phyloP scores from a whole-genome alignment of 1,140 invertebrate genomes.

The Leguminivora glycinivorella region DNA sequence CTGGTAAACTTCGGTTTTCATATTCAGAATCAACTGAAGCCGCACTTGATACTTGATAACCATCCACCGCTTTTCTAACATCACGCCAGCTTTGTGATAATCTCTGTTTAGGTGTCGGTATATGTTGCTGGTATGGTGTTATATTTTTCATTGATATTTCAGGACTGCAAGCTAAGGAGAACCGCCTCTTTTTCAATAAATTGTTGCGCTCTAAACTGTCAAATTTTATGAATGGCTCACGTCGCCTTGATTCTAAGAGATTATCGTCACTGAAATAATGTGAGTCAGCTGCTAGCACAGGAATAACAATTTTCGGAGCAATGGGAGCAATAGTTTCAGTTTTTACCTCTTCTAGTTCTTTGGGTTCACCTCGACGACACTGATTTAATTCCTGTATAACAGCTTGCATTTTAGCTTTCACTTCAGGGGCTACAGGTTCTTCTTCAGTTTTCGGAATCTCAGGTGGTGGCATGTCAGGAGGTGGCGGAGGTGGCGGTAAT shows the following conservation, averaged over 20 bases:
- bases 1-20: constrained; percentile 31
- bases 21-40: constrained; percentile 21
- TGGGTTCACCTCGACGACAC: constrained; percentile 63
- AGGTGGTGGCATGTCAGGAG: constrained; percentile 48
- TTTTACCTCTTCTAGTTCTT: constrained; percentile 47
- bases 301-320: constrained; percentile 69
- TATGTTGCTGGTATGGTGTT: constrained; percentile 37
- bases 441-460: constrained; percentile 47
- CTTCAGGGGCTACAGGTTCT: constrained; percentile 64
- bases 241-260: constrained; percentile 42
- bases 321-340: constrained; percentile 48
- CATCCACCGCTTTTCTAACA: constrained; percentile 54
- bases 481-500: constrained; percentile 73
- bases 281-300: constrained; percentile 63
- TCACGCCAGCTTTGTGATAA: constrained; percentile 67
- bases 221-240: constrained; percentile 77
- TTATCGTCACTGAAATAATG: constrained; percentile 62
- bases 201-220: constrained; percentile 86
- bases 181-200: constrained; percentile 61
- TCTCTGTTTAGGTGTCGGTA: constrained; percentile 44
- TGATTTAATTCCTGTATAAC: constrained; percentile 79
- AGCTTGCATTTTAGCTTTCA: constrained; percentile 80
- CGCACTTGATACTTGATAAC: constrained; percentile 23
- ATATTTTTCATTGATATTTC: constrained; percentile 48
- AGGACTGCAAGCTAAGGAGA: constrained; percentile 64